These are phyloP conservation scores for Serrognathus titanus DNA, from an alignment of 2,888 invertebrate genomes.

Conservation along the genomic window DNA sequence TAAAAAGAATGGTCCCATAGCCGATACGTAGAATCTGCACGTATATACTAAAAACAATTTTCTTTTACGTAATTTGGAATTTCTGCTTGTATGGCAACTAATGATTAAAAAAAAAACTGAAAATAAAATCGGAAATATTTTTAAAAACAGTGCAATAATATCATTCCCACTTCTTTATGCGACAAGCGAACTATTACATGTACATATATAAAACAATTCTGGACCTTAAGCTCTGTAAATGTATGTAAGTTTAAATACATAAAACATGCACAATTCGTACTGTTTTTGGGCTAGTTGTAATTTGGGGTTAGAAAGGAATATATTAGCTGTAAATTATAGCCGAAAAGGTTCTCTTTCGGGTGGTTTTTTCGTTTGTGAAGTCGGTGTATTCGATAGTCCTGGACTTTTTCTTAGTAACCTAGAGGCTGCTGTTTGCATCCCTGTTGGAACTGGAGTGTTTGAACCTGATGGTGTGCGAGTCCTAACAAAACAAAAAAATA, in stretches of 20 bases:
- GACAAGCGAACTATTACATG: neutral
- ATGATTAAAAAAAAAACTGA: slow-evolving; percentile 19
- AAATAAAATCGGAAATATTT: neutral
- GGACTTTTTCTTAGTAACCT: slow-evolving; percentile 65
- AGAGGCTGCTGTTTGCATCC: slow-evolving; percentile 60
- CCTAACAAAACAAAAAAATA: slow-evolving; percentile 46
- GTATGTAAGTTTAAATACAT: slow-evolving; percentile 28
- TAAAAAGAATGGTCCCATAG: slow-evolving; percentile 5
- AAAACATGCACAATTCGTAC: slow-evolving; percentile 44
- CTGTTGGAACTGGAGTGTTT: slow-evolving; percentile 66
- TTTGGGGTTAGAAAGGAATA: slow-evolving; percentile 26
- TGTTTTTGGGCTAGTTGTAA: slow-evolving; percentile 35
- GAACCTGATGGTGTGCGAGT: slow-evolving; percentile 76
- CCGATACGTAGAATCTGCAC: neutral
- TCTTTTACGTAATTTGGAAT: slow-evolving; percentile 7
- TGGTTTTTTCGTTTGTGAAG: slow-evolving; percentile 49
- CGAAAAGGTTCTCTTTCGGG: slow-evolving; percentile 68
- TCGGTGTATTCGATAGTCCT: slow-evolving; percentile 64
- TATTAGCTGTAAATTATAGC: slow-evolving; percentile 51
- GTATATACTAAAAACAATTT: neutral
- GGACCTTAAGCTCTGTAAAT: slow-evolving; percentile 17
- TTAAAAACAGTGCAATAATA: neutral
- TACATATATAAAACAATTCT: neutral
- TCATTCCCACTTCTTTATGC: neutral
- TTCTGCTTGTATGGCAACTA: slow-evolving; percentile 35